These are phyloP conservation scores for Tauraco hartlaubi DNA, from an alignment of 2,797 vertebrate genomes.

Conservation along the genomic window DNA sequence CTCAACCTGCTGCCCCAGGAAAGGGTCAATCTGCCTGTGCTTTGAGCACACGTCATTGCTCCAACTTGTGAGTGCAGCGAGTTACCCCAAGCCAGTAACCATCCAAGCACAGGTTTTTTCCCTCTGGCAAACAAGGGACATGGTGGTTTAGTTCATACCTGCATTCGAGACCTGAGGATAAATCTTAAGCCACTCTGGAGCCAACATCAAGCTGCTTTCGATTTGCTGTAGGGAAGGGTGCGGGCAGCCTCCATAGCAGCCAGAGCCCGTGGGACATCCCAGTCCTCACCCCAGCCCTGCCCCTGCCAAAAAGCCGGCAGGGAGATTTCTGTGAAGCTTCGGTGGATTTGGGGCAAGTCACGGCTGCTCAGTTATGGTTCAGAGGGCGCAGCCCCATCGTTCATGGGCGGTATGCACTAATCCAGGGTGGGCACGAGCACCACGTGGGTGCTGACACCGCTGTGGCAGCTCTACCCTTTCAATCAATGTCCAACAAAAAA, in stretches of 20 bases:
- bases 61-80: neutral
- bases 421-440: neutral
- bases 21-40: accelerated
- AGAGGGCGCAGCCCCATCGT: neutral
- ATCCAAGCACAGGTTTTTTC: neutral
- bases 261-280: accelerated
- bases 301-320: accelerated
- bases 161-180: neutral
- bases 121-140: neutral
- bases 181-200: neutral
- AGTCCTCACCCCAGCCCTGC: neutral
- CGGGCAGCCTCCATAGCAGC: accelerated
- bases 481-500: accelerated
- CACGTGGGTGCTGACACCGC: neutral
- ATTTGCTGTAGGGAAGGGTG: neutral
- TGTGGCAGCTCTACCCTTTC: neutral
- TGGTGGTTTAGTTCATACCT: neutral
- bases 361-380: accelerated
- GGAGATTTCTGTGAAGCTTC: neutral
- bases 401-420: accelerated
- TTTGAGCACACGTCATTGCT: neutral
- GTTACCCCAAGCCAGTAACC: neutral
- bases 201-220: accelerated
- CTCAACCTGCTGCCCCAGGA: neutral
- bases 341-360: accelerated